Evolutionary conservation across 2,113 vertebrate genomes (phyloP), one percentile per base, ranked within the genome.

Genomic region (Gasterosteus nipponicus): DNA sequence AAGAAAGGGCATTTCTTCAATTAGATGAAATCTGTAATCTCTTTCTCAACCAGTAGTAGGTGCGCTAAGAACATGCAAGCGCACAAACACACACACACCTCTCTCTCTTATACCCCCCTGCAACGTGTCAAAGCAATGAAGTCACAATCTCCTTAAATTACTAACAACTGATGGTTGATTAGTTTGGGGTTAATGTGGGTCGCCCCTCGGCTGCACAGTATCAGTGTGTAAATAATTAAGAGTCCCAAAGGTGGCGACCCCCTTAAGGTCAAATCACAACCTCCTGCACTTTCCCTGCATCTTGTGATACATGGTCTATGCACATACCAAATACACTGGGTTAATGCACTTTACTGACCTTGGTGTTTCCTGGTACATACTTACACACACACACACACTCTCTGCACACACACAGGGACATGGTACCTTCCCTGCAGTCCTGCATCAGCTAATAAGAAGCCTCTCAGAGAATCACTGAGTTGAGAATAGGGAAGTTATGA

Each of bases 161-260:
- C 58, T 42, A 68, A 61, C 77, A 80, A 84, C 56, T 73, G 81
- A 77, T 77, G 69, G 38, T 35, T 82, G 57, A n/a, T 73, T 77
- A 15, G 73, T 59, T 65, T 47, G 54, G 44, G 58, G 75, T 69
- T 78, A 68, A 65, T 74, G 60, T 56, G 26, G 71, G 75, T 35
- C 56, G 39, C 7, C 44, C 14, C 46, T 67, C 33, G 53, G 68
- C 79, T 76, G 68, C 47, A 38, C 75, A 75, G 60, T 4, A 46
- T 67, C 70, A 54, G 42, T 18, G 56, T 75, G 44, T 83, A 85
- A 88, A 82, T 85, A 81, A 82, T 86, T 68, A 77, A 18, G 6
- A 63, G 51, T 69, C 72, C 47, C 11, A 57, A 44, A 78, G 56
- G 74, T 78, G 57, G 63, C 59, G 59, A 73, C 51, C 49, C 29